These are phyloP conservation scores for Neoscelio sp. DNA, from an alignment of 2,888 invertebrate species.

Conservation along the genomic window DNA sequence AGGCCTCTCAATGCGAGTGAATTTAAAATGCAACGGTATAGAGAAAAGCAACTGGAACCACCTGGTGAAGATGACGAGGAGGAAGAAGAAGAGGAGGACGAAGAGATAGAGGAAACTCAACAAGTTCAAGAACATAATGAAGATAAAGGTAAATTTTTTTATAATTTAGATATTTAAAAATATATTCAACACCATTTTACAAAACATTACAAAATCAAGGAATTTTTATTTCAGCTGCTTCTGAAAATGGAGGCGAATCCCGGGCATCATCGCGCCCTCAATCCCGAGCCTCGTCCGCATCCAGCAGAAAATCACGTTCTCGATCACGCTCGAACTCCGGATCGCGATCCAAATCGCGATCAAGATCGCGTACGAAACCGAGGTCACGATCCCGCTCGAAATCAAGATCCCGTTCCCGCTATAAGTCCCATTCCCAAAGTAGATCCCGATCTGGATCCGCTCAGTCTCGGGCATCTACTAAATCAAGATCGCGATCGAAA, in stretches of 20 bases:
- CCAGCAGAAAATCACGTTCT: conserved; percentile 74
- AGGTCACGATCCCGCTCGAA: conserved; percentile 76
- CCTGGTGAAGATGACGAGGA: conserved; percentile 88
- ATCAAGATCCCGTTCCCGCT: conserved; percentile 75
- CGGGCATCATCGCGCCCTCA: conserved; percentile 82
- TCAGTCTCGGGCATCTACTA: conserved; percentile 71
- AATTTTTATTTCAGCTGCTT: conserved; percentile 75
- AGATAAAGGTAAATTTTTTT: conserved; percentile 76
- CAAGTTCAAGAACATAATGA: conserved; percentile 80
- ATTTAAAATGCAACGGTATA: conserved; percentile 92
- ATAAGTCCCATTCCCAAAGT: conserved; percentile 74
- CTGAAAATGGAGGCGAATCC: conserved; percentile 82
- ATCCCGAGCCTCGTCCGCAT: conserved; percentile 80
- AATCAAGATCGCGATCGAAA: conserved; percentile 74
- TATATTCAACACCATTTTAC: too few species aligned
- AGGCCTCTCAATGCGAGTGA: conserved; percentile 93
- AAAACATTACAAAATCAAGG: neutral
- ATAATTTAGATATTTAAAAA: conserved; percentile 16
- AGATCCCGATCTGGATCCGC: conserved; percentile 77
- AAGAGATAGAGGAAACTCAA: conserved; percentile 83
- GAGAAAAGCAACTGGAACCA: conserved; percentile 95
- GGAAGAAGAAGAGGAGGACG: conserved; percentile 88
- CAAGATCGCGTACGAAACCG: conserved; percentile 75
- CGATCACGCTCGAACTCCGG: conserved; percentile 75
- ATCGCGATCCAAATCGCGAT: conserved; percentile 68